phyloP scores from a whole-genome alignment of 2,797 vertebrate species.

The Chelon labrosus region DNA sequence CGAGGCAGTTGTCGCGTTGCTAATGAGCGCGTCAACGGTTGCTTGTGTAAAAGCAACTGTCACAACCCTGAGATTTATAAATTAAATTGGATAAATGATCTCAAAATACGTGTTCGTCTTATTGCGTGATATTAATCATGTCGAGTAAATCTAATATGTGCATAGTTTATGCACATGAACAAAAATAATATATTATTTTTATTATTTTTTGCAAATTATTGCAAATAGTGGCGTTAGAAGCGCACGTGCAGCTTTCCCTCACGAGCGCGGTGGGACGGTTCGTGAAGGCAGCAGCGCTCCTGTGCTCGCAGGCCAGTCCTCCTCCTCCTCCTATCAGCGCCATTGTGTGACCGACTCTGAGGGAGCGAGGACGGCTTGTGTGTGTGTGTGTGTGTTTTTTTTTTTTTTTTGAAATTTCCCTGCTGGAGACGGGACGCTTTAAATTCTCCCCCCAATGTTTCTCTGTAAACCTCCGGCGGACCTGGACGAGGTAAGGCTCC shows the following conservation, averaged over 20 bases:
- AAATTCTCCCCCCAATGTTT: slow-evolving; percentile 73
- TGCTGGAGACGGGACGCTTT: slow-evolving; percentile 59
- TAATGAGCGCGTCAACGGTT: neutral
- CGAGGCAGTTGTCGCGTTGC: neutral
- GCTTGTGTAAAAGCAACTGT: too few relatives aligned
- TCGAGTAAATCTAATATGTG: too few relatives aligned
- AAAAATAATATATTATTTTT: too few relatives aligned
- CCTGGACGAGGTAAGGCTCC: slow-evolving; percentile 73
- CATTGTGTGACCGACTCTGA: slow-evolving; percentile 78
- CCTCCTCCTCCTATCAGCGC: slow-evolving; percentile 77
- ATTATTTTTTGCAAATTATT: too few relatives aligned
- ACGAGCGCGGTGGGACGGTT: slow-evolving; percentile 20
- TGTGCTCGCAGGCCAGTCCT: slow-evolving; percentile 50
- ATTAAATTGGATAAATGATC: too few relatives aligned
- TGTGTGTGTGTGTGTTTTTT: too few relatives aligned
- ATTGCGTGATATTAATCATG: too few relatives aligned
- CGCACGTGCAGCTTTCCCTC: slow-evolving; percentile 10
- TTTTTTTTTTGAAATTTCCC: slow-evolving; percentile 13
- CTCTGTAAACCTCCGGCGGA: slow-evolving; percentile 64
- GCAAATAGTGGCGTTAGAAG: too few relatives aligned
- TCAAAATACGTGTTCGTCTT: too few relatives aligned
- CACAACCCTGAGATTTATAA: too few relatives aligned
- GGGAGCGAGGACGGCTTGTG: slow-evolving; percentile 56
- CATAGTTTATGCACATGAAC: too few relatives aligned
- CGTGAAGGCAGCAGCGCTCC: slow-evolving; percentile 68